Base-by-base conservation (phyloP, 2,797 vertebrate genomes). In the Simalia tracyae region DNA sequence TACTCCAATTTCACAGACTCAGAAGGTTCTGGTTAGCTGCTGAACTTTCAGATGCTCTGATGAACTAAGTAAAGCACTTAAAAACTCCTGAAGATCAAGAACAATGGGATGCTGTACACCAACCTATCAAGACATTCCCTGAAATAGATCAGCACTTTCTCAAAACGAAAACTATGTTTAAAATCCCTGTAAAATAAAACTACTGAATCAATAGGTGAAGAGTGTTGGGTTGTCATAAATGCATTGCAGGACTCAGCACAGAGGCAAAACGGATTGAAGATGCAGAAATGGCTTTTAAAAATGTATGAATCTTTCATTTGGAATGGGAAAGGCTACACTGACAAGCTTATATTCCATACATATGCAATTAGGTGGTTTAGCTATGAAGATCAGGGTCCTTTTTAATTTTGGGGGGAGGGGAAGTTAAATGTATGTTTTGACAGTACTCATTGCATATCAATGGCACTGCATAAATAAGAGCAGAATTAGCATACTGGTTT, bases 401-500 rank as follows among this genome's bases (percentile, higher is more conserved):
- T 93, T 94, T 93, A 81, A 46, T 24, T 81, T 91, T 15, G 93
- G 24, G 36, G 93, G 94, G 4, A 9, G 12, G 56, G 22, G 5
- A 46, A 81, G 22, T 92, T 61, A 46, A 94, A 24, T 87, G 91
- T 93, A 93, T 95, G 94, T 68, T 92, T 93, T 72, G 76, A 14
- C 57, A 60, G 86, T 86, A 84, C 84, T 93, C 68, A 88, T 61
- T 94, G 36, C 93, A 94, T 90, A 91, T 24, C 88, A 36, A 68
- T 94, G 89, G 64, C 68, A 87, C 14, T 94, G 93, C 76, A 93
- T 95, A 92, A 95, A 61, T 88, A 93, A 94, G 91, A 95, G 91
- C 24, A 93, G 81, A 88, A 94, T 94, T 90, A 96, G 93, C 86
- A 91, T 91, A 93, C 10, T 54, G 36, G n/a, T 94, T 95, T 89